These are phyloP conservation scores for Delphinus delphis DNA, from an alignment of 2,113 vertebrate genomes.

Conservation along the genomic window DNA sequence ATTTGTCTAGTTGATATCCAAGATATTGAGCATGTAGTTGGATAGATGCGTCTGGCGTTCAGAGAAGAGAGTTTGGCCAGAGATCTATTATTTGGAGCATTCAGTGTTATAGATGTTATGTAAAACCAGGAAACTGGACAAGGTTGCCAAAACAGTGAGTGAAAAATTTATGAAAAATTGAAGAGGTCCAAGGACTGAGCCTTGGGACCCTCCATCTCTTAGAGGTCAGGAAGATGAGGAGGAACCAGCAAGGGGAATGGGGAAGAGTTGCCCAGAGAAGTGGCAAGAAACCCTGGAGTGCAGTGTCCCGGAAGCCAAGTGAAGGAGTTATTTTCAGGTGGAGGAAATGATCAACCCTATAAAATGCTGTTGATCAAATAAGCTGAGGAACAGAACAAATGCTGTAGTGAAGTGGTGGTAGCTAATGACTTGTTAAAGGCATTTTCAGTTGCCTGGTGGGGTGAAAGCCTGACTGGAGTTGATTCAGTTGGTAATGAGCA, in stretches of 20 bases:
- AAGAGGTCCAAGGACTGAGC: neutral
- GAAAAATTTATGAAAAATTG: neutral
- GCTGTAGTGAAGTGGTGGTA: neutral
- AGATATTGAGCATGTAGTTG: neutral
- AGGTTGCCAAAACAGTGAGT: neutral
- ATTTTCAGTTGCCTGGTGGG: neutral
- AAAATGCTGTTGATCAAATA: neutral
- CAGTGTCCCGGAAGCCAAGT: neutral
- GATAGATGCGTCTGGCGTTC: neutral
- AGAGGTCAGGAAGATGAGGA: neutral
- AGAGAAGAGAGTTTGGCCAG: neutral
- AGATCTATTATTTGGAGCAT: neutral
- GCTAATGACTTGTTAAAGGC: neutral
- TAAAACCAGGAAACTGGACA: neutral
- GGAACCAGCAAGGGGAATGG: neutral
- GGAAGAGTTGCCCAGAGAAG: too few relatives aligned
- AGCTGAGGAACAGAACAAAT: neutral
- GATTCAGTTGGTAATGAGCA: neutral
- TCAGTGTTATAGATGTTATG: neutral
- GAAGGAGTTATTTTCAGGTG: neutral
- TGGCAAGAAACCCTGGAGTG: neutral
- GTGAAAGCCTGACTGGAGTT: neutral
- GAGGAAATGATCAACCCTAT: neutral
- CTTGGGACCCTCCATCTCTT: neutral
- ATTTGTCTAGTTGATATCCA: neutral